Base-by-base conservation (phyloP, 2,888 invertebrate genomes). In the Holacanthella duospinosa region DNA sequence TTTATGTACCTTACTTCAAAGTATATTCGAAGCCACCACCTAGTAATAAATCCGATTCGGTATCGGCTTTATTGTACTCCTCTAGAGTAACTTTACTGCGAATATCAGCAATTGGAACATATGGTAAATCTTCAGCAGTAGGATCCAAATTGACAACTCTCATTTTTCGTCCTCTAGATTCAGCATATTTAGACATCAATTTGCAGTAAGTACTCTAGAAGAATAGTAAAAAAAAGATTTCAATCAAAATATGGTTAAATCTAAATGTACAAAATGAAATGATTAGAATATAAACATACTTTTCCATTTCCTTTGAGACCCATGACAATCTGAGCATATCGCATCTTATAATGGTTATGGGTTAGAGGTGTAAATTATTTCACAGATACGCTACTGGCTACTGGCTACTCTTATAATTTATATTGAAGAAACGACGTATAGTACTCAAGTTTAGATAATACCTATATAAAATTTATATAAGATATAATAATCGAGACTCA, bases 281-380 rank as follows among this genome's bases (percentile, higher is more conserved):
- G 16, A 36, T 36, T 36, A 16, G 16, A 9, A 9, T 36, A 36
- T 6, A 26, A 60, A 26, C 16, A 78, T 82, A 93, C 93, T 84
- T 97, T 97, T 64, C 97, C 96, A 78, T 92, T 88, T 2, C 96
- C 96, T 0, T 96, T 96, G 28, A 96, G 95, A 0, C 97, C 97
- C 75, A 96, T 88, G 1, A 97, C 90, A 69, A 97, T 80, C 76
- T 97, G 97, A 24, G 91, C 96, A 76, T 92, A 97, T 55, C 92
- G 83, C 92, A 93, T 93, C 70, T n/a, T n/a, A n/a, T n/a, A n/a
- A n/a, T n/a, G n/a, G n/a, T n/a, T n/a, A n/a, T n/a, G n/a, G n/a
- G n/a, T n/a, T n/a, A n/a, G n/a, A n/a, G n/a, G n/a, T n/a, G n/a
- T n/a, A n/a, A n/a, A n/a, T n/a, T n/a, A n/a, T n/a, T n/a, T n/a